phyloP scores from a whole-genome alignment of 2,888 invertebrate species.

The Apotomis capreana region DNA sequence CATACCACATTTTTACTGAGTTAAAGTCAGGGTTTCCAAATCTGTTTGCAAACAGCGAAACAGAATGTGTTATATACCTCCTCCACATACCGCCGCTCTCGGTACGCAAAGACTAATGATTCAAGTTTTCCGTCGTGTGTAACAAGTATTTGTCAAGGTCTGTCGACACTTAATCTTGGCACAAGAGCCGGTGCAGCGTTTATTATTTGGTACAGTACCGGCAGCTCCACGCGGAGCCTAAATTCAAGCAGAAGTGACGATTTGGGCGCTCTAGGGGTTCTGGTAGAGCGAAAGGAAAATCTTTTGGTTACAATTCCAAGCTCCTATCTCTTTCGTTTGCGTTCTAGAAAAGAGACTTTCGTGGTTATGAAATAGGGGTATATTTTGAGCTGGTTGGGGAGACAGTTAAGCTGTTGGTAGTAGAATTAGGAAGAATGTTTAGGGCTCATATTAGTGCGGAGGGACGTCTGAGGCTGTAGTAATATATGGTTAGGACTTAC shows the following conservation, averaged over 20 bases:
- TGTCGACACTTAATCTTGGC: slow-evolving; percentile 59
- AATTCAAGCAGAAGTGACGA: not conserved
- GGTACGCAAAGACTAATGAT: slow-evolving; percentile 56
- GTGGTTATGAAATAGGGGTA: not conserved
- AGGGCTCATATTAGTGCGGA: slow-evolving; percentile 17
- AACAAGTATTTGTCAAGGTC: slow-evolving; percentile 61
- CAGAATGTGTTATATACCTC: slow-evolving; percentile 46
- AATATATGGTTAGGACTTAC: slow-evolving; percentile 30
- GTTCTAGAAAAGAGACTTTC: not conserved
- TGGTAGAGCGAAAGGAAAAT: not conserved
- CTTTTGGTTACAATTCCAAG: not conserved
- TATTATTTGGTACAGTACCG: slow-evolving; percentile 16
- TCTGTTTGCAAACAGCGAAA: not conserved
- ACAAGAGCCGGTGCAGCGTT: slow-evolving; percentile 32
- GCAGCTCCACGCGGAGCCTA: slow-evolving; percentile 8
- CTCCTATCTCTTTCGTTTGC: not conserved
- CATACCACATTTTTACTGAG: not conserved
- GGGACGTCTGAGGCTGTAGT: slow-evolving; percentile 7
- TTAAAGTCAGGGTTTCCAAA: not conserved
- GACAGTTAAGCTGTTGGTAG: not conserved
- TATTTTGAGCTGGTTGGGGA: not conserved
- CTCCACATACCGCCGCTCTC: slow-evolving; percentile 50
- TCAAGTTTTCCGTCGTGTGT: slow-evolving; percentile 59
- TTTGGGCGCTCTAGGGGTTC: not conserved
- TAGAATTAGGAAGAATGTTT: slow-evolving; percentile 3